These are phyloP conservation scores for Cordylochernes scorpioides DNA, from an alignment of 2,888 invertebrate species.

Conservation along the genomic window DNA sequence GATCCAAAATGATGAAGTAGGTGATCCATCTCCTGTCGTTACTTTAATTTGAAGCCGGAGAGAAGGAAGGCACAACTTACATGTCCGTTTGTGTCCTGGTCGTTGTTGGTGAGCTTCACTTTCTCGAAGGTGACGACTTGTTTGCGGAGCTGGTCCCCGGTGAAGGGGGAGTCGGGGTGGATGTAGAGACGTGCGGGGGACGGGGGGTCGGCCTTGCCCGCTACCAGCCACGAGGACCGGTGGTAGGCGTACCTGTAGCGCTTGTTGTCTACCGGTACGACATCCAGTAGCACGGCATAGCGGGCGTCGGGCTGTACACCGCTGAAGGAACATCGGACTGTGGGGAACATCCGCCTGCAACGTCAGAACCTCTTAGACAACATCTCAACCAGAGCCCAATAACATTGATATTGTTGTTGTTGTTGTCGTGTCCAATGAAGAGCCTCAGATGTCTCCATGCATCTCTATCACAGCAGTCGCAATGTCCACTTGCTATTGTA, in stretches of 20 bases:
- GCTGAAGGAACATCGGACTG: slow-evolving; percentile 42
- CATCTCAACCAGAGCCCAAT: no score
- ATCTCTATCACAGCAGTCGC: no score
- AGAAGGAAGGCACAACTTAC: no score
- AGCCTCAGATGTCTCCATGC: no score
- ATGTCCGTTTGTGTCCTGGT: slow-evolving; percentile 46
- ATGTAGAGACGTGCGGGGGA: slow-evolving; percentile 41
- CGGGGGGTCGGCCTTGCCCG: slow-evolving; percentile 50
- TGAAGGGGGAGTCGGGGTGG: slow-evolving; percentile 54
- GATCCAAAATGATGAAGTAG: no score
- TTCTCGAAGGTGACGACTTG: slow-evolving; percentile 57
- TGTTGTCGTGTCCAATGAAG: no score
- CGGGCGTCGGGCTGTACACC: slow-evolving; percentile 34
- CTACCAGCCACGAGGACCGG: slow-evolving; percentile 51
- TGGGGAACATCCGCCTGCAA: slow-evolving; percentile 61
- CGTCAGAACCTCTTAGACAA: no score
- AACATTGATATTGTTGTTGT: no score
- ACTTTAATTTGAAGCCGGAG: no score
- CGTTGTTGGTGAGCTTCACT: slow-evolving; percentile 54
- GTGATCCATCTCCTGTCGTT: no score
- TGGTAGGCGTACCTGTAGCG: slow-evolving; percentile 55
- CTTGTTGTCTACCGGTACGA: slow-evolving; percentile 51
- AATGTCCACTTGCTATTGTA: no score
- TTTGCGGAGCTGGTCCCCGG: slow-evolving; percentile 44
- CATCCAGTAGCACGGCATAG: slow-evolving; percentile 48